A percentile compares a stretch with the other conserved stretches of the same genome.
Conservation (phyloP, 2,888 invertebrate species). For the Luperina testacea region DNA sequence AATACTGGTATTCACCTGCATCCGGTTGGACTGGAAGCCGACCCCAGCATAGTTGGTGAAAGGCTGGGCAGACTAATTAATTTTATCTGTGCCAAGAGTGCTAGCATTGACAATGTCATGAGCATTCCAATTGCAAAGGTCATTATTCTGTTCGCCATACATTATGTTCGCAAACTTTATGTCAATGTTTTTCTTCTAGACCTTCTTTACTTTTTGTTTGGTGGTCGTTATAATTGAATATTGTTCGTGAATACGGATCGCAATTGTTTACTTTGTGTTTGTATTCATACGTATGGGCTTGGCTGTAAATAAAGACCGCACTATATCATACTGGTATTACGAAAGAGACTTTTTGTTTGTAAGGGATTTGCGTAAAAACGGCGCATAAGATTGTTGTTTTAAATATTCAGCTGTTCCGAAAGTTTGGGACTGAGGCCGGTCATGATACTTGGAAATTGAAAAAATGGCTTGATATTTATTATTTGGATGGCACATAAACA, state of each 20-base stretch:
- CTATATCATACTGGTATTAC: conserved; percentile 41
- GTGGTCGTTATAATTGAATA: conserved; percentile 61
- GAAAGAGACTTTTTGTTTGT: conserved; percentile 45
- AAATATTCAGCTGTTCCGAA: conserved; percentile 40
- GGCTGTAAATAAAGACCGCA: conserved; percentile 47
- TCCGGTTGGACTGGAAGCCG: neutral
- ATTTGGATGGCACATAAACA: neutral
- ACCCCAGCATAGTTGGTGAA: neutral
- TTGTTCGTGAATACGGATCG: conserved; percentile 55
- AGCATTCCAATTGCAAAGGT: neutral
- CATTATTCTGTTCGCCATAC: neutral
- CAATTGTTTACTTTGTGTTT: conserved; percentile 59
- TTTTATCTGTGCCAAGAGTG: neutral
- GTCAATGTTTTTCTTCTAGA: neutral
- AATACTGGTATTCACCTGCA: neutral
- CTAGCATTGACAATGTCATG: neutral
- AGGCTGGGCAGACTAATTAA: neutral
- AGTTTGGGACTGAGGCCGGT: conserved; percentile 7
- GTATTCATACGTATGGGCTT: conserved; percentile 45
- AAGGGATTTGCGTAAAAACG: conserved; percentile 38
- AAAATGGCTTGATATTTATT: conserved; percentile 8
- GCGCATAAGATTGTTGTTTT: conserved; percentile 36
- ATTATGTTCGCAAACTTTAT: neutral
- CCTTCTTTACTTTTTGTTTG: conserved; percentile 24
- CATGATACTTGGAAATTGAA: conserved; percentile 9